A percentile compares a stretch with the other conserved stretches of the same genome.
Evolutionary conservation across 1,140 invertebrate species (phyloP).

Genomic region (Hyposmocoma kahamanoa): DNA sequence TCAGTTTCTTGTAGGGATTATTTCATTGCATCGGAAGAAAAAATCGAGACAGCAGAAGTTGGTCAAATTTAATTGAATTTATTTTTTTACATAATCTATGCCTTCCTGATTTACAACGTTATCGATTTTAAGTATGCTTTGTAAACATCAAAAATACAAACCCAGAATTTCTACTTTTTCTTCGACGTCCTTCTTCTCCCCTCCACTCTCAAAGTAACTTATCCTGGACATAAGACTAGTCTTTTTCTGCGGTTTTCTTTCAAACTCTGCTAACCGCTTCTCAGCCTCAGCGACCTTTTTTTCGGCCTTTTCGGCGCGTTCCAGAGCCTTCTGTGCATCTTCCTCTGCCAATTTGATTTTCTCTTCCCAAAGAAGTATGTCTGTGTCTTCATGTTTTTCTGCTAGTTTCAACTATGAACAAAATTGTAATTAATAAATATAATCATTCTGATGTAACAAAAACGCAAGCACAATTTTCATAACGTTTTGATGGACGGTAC

Average conservation of each 20-base stretch:
- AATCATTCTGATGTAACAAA: too few relatives aligned
- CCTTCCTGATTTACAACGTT: too few relatives aligned
- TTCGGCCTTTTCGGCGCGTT: slow-evolving; percentile 78
- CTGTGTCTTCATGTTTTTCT: slow-evolving; percentile 78
- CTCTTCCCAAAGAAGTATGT: slow-evolving; percentile 81
- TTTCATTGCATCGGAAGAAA: too few relatives aligned
- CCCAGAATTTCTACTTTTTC: slow-evolving; percentile 20
- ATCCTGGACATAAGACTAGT: slow-evolving; percentile 53
- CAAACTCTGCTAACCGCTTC: slow-evolving; percentile 25
- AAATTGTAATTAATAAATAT: too few relatives aligned
- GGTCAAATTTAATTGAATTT: too few relatives aligned
- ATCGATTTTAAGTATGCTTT: not conserved
- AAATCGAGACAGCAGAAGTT: too few relatives aligned
- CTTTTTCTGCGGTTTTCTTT: slow-evolving; percentile 19
- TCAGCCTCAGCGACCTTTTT: slow-evolving; percentile 20
- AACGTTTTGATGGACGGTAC: too few relatives aligned
- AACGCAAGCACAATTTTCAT: too few relatives aligned
- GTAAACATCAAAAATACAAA: slow-evolving; percentile 21
- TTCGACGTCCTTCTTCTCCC: slow-evolving; percentile 24
- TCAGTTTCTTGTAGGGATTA: too few relatives aligned
- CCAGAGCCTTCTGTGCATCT: slow-evolving; percentile 76
- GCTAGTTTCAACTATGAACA: slow-evolving; percentile 78
- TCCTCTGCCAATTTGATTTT: slow-evolving; percentile 80
- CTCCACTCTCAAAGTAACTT: slow-evolving; percentile 57
- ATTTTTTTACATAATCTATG: too few relatives aligned